Evolutionary conservation across 2,888 invertebrate genomes (phyloP).

Genomic region (Gastracanthus pulcherrimus): DNA sequence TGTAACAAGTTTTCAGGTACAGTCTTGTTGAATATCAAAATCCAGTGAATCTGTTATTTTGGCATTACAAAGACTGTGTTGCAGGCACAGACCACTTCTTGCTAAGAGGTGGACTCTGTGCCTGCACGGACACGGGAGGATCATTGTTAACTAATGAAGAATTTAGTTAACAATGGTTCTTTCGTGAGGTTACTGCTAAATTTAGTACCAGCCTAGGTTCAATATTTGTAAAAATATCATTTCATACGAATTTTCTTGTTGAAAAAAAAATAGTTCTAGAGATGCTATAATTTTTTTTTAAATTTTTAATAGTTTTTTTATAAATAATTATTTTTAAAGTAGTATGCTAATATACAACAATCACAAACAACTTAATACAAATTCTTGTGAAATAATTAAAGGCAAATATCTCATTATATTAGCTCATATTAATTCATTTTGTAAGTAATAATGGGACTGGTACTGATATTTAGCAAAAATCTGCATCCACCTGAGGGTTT

Average conservation of each 20-base stretch:
- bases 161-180: constrained; percentile 65
- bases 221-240: neutral
- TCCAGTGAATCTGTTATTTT: constrained; percentile 34
- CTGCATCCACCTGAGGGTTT: constrained; percentile 82
- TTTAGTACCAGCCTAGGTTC: constrained; percentile 68
- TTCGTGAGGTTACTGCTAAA: constrained; percentile 75
- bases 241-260: neutral
- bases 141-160: constrained; percentile 65
- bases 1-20: constrained; percentile 82
- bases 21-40: constrained; percentile 70
- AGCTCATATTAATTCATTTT: constrained; percentile 13
- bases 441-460: constrained; percentile 24
- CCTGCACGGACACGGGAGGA: constrained; percentile 77
- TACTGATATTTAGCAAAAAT: constrained; percentile 71
- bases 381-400: too few relatives aligned
- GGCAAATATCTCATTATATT: too few relatives aligned
- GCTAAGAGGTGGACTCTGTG: constrained; percentile 80
- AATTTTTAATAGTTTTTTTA: neutral
- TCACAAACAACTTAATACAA: too few relatives aligned
- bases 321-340: neutral
- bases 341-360: too few relatives aligned
- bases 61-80: constrained; percentile 74
- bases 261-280: too few relatives aligned
- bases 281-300: too few relatives aligned
- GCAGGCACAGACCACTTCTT: constrained; percentile 81